These are phyloP conservation scores for Siniperca knerii DNA, from an alignment of 2,113 vertebrate species.

Conservation along the genomic window DNA sequence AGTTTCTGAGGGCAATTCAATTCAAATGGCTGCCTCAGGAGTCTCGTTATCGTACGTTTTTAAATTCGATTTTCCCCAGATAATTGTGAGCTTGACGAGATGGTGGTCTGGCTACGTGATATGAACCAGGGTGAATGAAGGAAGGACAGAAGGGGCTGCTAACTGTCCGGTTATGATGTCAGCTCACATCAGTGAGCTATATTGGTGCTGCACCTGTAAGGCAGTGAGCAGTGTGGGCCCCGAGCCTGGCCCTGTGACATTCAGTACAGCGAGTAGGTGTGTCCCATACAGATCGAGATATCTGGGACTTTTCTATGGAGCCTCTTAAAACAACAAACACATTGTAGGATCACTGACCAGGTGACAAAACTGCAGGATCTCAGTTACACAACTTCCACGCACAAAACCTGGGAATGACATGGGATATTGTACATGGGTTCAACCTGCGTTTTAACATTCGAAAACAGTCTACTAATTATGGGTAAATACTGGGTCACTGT, in stretches of 20 bases:
- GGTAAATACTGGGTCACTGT: constrained; percentile 10
- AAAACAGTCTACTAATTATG: background rate
- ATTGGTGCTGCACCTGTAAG: constrained; percentile 57
- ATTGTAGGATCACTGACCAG: background rate
- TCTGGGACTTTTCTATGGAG: constrained; percentile 7
- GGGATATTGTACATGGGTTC: background rate
- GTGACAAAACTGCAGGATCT: constrained; percentile 2
- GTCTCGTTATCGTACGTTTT: background rate
- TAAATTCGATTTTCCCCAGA: background rate
- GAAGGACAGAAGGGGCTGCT: background rate
- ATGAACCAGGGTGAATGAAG: background rate
- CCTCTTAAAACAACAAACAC: background rate
- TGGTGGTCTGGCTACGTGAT: background rate
- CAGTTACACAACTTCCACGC: background rate
- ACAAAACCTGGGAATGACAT: background rate
- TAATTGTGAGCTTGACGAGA: constrained; percentile 7
- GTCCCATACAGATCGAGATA: background rate
- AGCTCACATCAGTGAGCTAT: background rate
- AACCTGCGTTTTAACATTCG: background rate
- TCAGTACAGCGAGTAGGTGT: constrained; percentile 53
- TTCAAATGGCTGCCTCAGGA: background rate
- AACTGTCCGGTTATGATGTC: background rate
- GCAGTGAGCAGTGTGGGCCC: constrained; percentile 58
- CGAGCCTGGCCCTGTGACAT: constrained; percentile 53
- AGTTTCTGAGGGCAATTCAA: background rate